Evolutionary conservation across 2,888 invertebrate genomes (phyloP), one percentile per base, ranked within the genome.

Genomic region (Microctonus hyperodae): DNA sequence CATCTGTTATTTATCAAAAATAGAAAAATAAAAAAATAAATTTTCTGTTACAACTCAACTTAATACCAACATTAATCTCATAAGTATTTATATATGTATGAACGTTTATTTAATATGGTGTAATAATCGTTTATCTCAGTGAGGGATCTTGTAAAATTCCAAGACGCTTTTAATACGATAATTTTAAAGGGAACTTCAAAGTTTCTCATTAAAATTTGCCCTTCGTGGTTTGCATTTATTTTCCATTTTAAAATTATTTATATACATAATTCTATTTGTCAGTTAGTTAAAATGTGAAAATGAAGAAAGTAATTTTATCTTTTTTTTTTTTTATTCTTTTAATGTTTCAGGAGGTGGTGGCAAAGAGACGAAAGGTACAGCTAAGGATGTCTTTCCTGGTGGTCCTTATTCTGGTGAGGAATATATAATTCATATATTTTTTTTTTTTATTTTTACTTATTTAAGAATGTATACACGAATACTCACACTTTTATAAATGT

Each of bases 291-390:
- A 37, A 40, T 40, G 28, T 28, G 7, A 28, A 28, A 28, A 28
- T 44, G 28, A 28, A 7, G n/a, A 9, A 20, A 10, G 10, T 20
- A 13, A 28, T 56, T 10, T 22, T 10, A 4, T 10, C 11, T 22
- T 33, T 13, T 56, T 7, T 33, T 56, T 33, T 56, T 25, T 10
- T 28, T 28, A 28, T 44, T 10, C 70, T 78, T 74, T 76, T 78
- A 82, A 82, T 86, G 85, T 89, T 88, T 69, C 86, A 92, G 92
- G 92, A 85, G 90, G 90, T 86, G 90, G 90, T 86, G 90, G 88
- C 79, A 92, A 90, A 84, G 90, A 90, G 55, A 65, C 69, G 22
- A 70, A 69, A 81, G 86, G 87, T 74, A 88, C 88, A 84, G 88
- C 86, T 83, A 90, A 90, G 85, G 92, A 92, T 73, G 89, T 90